These are phyloP conservation scores for Allacma fusca DNA, from an alignment of 2,888 invertebrate species.

Conservation along the genomic window DNA sequence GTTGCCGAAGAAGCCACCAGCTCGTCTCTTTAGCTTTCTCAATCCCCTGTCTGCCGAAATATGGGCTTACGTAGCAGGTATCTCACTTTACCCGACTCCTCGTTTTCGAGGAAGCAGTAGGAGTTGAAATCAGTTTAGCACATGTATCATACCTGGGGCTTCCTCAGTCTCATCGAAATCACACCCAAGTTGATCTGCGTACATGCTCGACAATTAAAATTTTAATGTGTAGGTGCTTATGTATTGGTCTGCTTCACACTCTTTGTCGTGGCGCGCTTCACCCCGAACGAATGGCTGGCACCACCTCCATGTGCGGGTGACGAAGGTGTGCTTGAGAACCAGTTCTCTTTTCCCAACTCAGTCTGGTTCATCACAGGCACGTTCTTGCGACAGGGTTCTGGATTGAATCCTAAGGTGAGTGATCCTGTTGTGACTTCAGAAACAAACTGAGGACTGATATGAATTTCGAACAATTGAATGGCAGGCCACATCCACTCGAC, in stretches of 20 bases:
- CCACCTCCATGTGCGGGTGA: constrained; percentile 75
- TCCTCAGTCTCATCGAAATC: too few species aligned
- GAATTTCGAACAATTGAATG: too few species aligned
- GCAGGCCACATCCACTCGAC: constrained; percentile 89
- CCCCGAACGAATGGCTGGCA: constrained; percentile 94
- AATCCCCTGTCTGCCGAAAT: constrained; percentile 96
- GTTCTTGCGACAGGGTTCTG: constrained; percentile 91
- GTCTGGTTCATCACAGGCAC: constrained; percentile 98
- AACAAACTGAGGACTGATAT: too few species aligned
- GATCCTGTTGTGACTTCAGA: background rate
- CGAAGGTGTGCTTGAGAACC: constrained; percentile 82
- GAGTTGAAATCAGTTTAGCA: too few species aligned
- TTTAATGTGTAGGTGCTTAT: constrained; percentile 75
- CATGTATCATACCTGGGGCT: too few species aligned
- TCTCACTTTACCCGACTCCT: constrained; percentile 21
- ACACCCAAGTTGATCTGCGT: too few species aligned
- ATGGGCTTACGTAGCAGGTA: constrained; percentile 77
- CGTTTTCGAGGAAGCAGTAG: too few species aligned
- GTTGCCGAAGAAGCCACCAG: constrained; percentile 89
- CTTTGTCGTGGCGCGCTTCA: constrained; percentile 95
- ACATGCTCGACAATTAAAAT: too few species aligned
- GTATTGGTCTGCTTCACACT: constrained; percentile 91
- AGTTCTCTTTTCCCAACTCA: constrained; percentile 95
- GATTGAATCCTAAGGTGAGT: constrained; percentile 86
- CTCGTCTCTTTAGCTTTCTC: constrained; percentile 91